These are phyloP conservation scores for Melanaphis sacchari DNA, from an alignment of 1,140 invertebrate species.

Conservation along the genomic window DNA sequence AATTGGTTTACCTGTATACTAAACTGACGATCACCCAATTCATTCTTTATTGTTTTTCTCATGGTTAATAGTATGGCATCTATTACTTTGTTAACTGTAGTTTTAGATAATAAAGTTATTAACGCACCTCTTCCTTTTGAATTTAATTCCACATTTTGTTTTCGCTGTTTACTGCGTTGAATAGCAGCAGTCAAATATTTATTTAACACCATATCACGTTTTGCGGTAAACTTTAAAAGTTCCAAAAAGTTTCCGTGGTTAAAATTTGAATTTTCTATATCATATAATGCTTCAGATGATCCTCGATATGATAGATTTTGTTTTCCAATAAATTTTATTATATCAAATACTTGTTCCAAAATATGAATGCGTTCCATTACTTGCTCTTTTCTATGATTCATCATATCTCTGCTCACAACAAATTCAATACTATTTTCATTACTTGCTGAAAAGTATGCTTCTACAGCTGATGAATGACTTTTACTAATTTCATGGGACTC, in stretches of 20 bases:
- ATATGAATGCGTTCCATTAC: neutral
- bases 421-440: neutral
- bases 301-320: conserved; percentile 4
- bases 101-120: neutral
- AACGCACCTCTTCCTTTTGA: neutral
- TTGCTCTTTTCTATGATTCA: neutral
- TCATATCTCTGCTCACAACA: neutral
- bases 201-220: neutral
- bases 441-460: neutral
- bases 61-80: neutral
- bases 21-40: neutral
- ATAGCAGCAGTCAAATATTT: neutral
- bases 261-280: neutral
- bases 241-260: neutral
- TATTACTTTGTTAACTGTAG: conserved; percentile 14
- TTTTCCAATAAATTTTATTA: neutral
- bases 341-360: neutral
- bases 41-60: conserved; percentile 20
- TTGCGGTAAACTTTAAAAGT: neutral
- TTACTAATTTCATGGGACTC: neutral
- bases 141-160: neutral
- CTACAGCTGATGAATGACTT: neutral
- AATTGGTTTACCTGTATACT: neutral
- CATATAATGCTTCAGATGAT: neutral
- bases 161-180: neutral